phyloP scores from a whole-genome alignment of 2,113 vertebrate species.

The Synchiropus splendidus region DNA sequence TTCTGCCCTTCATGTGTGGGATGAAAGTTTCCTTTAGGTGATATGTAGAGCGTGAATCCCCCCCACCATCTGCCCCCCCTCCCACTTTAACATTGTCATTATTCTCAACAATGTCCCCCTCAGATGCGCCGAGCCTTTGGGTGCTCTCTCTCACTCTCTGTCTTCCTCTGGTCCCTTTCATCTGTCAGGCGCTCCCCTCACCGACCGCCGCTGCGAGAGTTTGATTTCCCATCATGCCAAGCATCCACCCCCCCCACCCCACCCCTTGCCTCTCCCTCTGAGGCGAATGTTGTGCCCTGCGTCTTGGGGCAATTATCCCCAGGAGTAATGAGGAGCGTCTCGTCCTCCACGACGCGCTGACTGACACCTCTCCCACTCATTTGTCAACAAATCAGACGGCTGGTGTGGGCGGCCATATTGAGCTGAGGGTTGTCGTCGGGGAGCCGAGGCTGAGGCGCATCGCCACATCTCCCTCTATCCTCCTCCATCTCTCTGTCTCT shows the following conservation, averaged over 20 bases:
- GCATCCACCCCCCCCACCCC: slow-evolving; percentile 48
- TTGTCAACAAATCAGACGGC: slow-evolving; percentile 74
- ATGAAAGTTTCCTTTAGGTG: slow-evolving; percentile 65
- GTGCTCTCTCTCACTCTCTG: slow-evolving; percentile 37
- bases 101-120: slow-evolving; percentile 65
- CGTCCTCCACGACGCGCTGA: slow-evolving; percentile 47
- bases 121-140: slow-evolving; percentile 61
- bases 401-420: slow-evolving; percentile 70
- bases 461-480: slow-evolving; percentile 31
- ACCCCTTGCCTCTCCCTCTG: slow-evolving; percentile 39
- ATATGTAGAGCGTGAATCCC: slow-evolving; percentile 38
- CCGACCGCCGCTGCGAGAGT: slow-evolving; percentile 54
- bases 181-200: slow-evolving; percentile 60
- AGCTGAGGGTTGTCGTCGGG: slow-evolving; percentile 61
- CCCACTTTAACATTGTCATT: slow-evolving; percentile 59
- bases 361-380: slow-evolving; percentile 74
- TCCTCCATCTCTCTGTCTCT: slow-evolving; percentile 62
- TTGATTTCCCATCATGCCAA: slow-evolving; percentile 67
- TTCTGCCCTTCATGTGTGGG: slow-evolving; percentile 62
- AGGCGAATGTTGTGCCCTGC: slow-evolving; percentile 52
- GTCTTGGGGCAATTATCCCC: slow-evolving; percentile 67
- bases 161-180: slow-evolving; percentile 56
- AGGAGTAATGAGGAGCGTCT: slow-evolving; percentile 67
- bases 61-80: slow-evolving; percentile 11
- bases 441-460: slow-evolving; percentile 49